A percentile compares a stretch with the other conserved stretches of the same genome.
phyloP scores from a whole-genome alignment of 2,888 invertebrate genomes.

The Netelia melanura region DNA sequence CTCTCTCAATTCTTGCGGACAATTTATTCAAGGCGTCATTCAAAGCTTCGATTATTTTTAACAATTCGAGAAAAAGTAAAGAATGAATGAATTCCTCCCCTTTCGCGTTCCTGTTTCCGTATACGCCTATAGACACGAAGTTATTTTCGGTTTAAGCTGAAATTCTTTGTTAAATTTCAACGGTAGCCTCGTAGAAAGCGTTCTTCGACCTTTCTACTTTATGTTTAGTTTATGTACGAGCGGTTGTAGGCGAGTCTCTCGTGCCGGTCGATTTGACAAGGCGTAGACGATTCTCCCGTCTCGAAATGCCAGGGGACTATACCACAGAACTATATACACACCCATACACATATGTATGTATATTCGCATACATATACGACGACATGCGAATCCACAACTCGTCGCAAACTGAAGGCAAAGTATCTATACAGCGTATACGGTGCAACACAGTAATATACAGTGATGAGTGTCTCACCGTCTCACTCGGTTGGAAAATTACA shows the following conservation, averaged over 20 bases:
- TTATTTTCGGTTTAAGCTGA: neutral
- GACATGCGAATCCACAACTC: constrained; percentile 21
- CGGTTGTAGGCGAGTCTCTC: neutral
- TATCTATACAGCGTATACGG: constrained; percentile 42
- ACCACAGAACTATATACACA: neutral
- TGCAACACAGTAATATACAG: constrained; percentile 20
- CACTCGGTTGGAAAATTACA: constrained; percentile 63
- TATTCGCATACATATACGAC: neutral
- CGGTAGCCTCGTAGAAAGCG: constrained; percentile 12
- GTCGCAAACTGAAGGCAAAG: constrained; percentile 27
- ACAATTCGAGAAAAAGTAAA: neutral
- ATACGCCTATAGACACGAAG: neutral
- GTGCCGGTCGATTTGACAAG: constrained; percentile 60
- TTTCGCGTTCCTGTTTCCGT: neutral
- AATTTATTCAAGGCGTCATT: neutral
- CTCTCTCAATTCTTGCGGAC: neutral
- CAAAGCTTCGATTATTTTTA: neutral
- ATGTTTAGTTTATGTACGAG: constrained; percentile 46
- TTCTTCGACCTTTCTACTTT: constrained; percentile 43
- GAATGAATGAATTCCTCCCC: neutral
- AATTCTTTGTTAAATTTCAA: constrained; percentile 11
- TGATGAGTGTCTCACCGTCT: constrained; percentile 17
- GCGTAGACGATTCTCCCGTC: constrained; percentile 41
- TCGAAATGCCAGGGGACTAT: constrained; percentile 43
- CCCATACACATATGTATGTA: neutral